Evolutionary conservation across 1,140 invertebrate genomes (phyloP).

Genomic region (Aphis craccivora): DNA sequence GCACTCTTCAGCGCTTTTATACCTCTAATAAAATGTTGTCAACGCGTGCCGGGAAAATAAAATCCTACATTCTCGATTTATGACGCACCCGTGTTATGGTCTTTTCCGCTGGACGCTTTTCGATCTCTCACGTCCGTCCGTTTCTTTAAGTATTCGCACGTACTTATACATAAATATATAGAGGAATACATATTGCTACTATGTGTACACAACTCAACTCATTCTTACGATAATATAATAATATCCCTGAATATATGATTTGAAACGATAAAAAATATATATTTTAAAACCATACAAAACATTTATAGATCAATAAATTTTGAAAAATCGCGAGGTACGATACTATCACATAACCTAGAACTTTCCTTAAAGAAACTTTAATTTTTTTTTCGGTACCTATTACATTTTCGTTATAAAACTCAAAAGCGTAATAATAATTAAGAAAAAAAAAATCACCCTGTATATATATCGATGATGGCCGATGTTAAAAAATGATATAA

Average conservation of each 20-base stretch:
- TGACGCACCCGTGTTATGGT: neutral
- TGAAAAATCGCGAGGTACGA: neutral
- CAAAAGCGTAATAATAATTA: neutral
- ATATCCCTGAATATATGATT: neutral
- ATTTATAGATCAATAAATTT: neutral
- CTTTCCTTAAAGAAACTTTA: neutral
- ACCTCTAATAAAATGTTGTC: neutral
- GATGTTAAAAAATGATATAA: neutral
- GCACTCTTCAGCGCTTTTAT: neutral
- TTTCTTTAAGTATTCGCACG: neutral
- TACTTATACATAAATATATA: neutral
- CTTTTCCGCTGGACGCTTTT: neutral
- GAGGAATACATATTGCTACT: neutral
- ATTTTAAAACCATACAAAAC: neutral
- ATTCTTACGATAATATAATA: neutral
- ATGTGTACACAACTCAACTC: neutral
- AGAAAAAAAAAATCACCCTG: too few relatives aligned
- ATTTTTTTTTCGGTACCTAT: neutral
- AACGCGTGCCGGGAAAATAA: constrained; percentile 26
- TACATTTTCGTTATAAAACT: neutral
- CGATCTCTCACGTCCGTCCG: neutral
- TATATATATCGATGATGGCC: neutral
- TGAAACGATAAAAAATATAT: neutral
- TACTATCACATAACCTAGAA: neutral
- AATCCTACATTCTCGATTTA: neutral